Evolutionary conservation across 2,113 vertebrate genomes (phyloP).

Genomic region (Dasyprocta punctata): DNA sequence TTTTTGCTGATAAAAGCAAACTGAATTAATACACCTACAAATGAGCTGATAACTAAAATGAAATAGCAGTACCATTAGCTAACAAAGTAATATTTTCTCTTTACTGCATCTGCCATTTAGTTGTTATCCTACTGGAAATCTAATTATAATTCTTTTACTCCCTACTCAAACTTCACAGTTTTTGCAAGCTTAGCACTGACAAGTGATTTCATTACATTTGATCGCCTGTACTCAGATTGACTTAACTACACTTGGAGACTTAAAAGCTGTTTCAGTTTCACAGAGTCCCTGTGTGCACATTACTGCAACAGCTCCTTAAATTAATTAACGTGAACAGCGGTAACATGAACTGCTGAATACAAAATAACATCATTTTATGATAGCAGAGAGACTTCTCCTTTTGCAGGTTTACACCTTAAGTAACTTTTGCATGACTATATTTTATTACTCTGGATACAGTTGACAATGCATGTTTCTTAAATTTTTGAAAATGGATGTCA

Average conservation of each 20-base stretch:
- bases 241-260: conserved; percentile 89
- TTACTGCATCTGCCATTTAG: conserved; percentile 92
- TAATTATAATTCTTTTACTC: conserved; percentile 95
- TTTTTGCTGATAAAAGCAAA: conserved; percentile 91
- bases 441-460: conserved; percentile 82
- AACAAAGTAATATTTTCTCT: conserved; percentile 92
- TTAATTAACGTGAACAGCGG: conserved; percentile 94
- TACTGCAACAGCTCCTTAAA: conserved; percentile 91
- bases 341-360: conserved; percentile 94
- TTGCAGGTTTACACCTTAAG: conserved; percentile 88
- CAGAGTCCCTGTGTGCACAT: conserved; percentile 92
- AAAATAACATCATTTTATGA: conserved; percentile 93
- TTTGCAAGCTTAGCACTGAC: conserved; percentile 96
- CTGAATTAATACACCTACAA: conserved; percentile 89
- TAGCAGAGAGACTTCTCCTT: conserved; percentile 87
- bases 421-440: conserved; percentile 86
- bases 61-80: conserved; percentile 90
- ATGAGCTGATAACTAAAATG: conserved; percentile 86
- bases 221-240: conserved; percentile 90
- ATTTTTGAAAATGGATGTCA: conserved; percentile 69
- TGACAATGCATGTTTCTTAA: conserved; percentile 76
- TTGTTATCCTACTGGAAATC: conserved; percentile 94
- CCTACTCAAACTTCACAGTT: conserved; percentile 94
- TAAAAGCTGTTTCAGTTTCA: conserved; percentile 91
- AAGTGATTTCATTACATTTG: conserved; percentile 96